These are phyloP conservation scores for Myocastor coypus DNA, from an alignment of 2,113 vertebrate species.

Conservation along the genomic window DNA sequence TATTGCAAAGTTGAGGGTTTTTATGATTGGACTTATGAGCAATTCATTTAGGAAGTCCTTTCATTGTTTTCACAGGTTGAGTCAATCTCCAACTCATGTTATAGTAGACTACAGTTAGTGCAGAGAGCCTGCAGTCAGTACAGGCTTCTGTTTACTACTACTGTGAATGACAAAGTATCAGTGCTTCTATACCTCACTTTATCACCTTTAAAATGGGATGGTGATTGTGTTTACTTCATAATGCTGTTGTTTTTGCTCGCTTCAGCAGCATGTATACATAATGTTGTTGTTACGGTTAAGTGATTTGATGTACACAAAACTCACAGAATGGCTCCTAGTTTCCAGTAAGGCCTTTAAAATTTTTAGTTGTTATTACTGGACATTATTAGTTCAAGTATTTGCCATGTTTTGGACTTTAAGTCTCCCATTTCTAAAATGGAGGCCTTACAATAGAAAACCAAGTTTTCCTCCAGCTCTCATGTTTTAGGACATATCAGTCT, in stretches of 20 bases:
- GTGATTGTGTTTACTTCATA: not conserved
- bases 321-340: not conserved
- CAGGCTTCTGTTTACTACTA: not conserved
- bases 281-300: not conserved
- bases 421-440: slow-evolving; percentile 29
- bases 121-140: not conserved
- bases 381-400: slow-evolving; percentile 15
- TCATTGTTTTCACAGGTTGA: not conserved
- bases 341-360: not conserved
- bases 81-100: not conserved
- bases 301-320: not conserved
- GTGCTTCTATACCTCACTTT: not conserved
- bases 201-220: not conserved
- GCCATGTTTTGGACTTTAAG: not conserved
- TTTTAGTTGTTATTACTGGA: not conserved
- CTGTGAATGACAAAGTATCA: not conserved
- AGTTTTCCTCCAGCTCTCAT: not conserved
- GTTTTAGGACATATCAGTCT: not conserved
- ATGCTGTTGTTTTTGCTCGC: not conserved
- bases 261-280: not conserved
- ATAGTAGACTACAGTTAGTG: not conserved
- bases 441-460: slow-evolving; percentile 19
- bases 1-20: slow-evolving; percentile 23
- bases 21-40: not conserved
- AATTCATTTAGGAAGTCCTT: slow-evolving; percentile 27